Conservation (phyloP, 37 sponge, comb jelly and placozoan genomes). For the Crambe crambe region DNA sequence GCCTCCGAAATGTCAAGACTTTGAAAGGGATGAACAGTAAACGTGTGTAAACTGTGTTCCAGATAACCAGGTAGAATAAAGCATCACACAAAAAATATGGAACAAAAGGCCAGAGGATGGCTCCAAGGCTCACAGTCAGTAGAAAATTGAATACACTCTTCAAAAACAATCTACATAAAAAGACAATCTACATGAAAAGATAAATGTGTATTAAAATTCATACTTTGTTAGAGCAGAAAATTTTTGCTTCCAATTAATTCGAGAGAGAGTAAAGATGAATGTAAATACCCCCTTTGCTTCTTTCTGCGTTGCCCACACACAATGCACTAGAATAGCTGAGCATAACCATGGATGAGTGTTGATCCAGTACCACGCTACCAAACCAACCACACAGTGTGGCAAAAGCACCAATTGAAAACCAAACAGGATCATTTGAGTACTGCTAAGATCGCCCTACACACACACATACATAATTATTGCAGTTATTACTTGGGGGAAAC, state of each 20-base stretch:
- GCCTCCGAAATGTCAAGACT: neutral
- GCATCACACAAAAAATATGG: constrained; percentile 51
- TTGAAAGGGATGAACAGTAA: neutral
- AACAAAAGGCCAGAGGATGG: constrained; percentile 19
- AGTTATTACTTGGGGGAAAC: too few relatives aligned
- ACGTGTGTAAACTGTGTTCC: constrained; percentile 11
- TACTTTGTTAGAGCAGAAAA: neutral
- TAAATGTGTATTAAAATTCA: neutral
- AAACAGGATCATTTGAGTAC: constrained; percentile 9
- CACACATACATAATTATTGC: neutral
- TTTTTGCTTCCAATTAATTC: too few relatives aligned
- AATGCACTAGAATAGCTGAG: constrained; percentile 23
- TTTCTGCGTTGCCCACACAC: neutral
- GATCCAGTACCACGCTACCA: constrained; percentile 17
- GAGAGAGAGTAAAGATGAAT: neutral
- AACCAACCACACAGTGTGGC: constrained; percentile 45
- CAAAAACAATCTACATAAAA: neutral
- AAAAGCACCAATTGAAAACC: constrained; percentile 21
- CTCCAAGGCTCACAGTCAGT: neutral
- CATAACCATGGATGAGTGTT: constrained; percentile 21
- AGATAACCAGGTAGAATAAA: constrained; percentile 26
- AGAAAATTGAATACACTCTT: neutral
- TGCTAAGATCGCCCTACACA: constrained; percentile 8
- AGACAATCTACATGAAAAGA: neutral
- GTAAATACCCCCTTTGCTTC: neutral